Conservation (phyloP, 2,797 vertebrate species). For the Danionella dracula region DNA sequence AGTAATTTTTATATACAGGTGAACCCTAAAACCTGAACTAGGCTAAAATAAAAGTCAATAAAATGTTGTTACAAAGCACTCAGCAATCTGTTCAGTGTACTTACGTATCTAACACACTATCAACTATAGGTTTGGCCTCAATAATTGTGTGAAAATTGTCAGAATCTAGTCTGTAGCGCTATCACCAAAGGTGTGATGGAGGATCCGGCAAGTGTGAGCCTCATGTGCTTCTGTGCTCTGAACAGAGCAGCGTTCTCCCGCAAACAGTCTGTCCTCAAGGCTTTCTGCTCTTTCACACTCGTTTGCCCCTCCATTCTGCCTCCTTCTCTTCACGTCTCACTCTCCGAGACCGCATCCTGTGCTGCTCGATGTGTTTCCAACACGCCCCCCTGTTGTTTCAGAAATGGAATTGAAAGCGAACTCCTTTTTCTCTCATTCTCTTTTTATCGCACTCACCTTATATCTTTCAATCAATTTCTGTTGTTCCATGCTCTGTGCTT, state of each 20-base stretch:
- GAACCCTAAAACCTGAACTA: too few species aligned
- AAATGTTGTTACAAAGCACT: too few species aligned
- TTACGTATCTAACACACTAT: too few species aligned
- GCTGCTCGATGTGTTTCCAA: constrained; percentile 29
- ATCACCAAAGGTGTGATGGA: background rate
- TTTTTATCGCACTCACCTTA: constrained; percentile 31
- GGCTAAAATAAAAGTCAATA: too few species aligned
- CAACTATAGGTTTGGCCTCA: background rate
- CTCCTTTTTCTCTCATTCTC: constrained; percentile 29
- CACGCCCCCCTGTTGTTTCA: constrained; percentile 34
- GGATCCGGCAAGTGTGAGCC: background rate
- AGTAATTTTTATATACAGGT: too few species aligned
- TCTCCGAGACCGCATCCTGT: constrained; percentile 11
- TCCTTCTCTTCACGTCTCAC: constrained; percentile 4
- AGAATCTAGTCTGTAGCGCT: background rate
- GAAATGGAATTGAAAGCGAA: constrained; percentile 38
- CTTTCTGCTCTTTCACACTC: constrained; percentile 1
- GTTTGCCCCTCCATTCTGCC: constrained; percentile 2
- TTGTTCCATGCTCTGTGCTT: constrained; percentile 16
- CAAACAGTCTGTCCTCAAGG: constrained; percentile 4
- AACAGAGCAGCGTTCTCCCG: background rate
- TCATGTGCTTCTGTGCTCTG: background rate
- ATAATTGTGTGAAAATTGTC: background rate
- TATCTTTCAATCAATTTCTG: constrained; percentile 39
- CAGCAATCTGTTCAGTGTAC: too few species aligned